phyloP scores from a whole-genome alignment of 2,797 vertebrate genomes.

The Acanthurus leucopareius region DNA sequence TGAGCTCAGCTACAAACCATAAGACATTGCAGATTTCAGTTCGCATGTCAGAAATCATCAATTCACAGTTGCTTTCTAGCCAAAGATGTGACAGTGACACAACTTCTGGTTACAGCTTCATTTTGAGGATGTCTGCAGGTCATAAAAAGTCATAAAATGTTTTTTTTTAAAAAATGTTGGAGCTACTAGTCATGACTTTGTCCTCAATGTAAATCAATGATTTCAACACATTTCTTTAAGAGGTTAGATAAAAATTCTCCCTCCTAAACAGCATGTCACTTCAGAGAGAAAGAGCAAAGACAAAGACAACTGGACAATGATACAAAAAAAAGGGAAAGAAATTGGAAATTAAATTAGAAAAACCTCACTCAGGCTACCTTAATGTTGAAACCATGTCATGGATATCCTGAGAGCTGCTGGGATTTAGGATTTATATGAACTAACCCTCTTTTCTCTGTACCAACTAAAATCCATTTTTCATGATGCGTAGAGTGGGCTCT shows the following conservation, averaged over 20 bases:
- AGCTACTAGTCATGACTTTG: not conserved
- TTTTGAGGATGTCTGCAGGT: no score
- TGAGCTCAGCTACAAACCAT: not conserved
- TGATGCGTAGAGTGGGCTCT: slow-evolving; percentile 31
- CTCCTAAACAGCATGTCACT: no score
- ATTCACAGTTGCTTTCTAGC: no score
- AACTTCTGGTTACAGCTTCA: no score
- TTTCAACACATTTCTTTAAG: no score
- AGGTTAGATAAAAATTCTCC: no score
- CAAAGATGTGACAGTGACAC: no score
- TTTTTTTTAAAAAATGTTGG: not conserved
- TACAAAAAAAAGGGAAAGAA: no score
- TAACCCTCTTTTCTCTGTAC: slow-evolving; percentile 2
- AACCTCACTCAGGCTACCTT: not conserved
- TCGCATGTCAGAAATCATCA: no score
- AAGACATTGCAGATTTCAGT: not conserved
- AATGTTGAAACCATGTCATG: not conserved
- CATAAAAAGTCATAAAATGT: not conserved
- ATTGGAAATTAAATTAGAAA: not conserved
- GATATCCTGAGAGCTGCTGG: not conserved
- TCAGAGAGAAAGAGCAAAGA: no score
- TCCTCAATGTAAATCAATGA: not conserved
- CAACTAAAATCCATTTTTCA: slow-evolving; percentile 44
- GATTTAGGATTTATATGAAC: not conserved
- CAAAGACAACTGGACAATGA: not conserved